Percentiles rank a stretch among this genome's conserved stretches.
Evolutionary conservation across 2,888 invertebrate genomes (phyloP).

Genomic region (Acanthosoma haemorrhoidale): DNA sequence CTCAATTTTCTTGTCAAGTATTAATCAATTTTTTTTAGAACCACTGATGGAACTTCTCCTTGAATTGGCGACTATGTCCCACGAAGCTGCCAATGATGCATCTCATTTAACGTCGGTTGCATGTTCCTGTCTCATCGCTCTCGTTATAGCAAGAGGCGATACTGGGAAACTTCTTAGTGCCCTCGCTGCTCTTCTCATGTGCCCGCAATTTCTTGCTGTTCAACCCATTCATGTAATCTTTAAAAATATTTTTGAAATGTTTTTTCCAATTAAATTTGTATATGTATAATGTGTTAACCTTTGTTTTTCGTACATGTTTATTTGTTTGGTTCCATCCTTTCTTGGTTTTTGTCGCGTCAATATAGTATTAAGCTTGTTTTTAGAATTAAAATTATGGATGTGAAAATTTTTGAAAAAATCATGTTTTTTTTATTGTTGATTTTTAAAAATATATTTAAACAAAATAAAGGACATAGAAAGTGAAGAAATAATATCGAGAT

Average conservation of each 20-base stretch:
- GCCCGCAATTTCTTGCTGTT: slow-evolving; percentile 65
- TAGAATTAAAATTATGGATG: too few relatives aligned
- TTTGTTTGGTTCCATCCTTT: slow-evolving; percentile 1
- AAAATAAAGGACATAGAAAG: too few relatives aligned
- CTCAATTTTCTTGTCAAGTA: too few relatives aligned
- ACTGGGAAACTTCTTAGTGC: slow-evolving; percentile 85
- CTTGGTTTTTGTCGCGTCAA: background rate
- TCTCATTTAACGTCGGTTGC: slow-evolving; percentile 77
- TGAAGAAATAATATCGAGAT: too few relatives aligned
- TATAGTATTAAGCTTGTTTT: background rate
- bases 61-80: slow-evolving; percentile 67
- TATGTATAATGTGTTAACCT: background rate
- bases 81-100: slow-evolving; percentile 52
- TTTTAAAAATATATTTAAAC: too few relatives aligned
- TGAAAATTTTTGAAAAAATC: too few relatives aligned
- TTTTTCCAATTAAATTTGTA: too few relatives aligned
- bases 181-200: slow-evolving; percentile 81
- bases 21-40: slow-evolving; percentile 50
- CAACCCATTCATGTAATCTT: slow-evolving; percentile 69
- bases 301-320: slow-evolving; percentile 22
- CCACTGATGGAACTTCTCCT: slow-evolving; percentile 77
- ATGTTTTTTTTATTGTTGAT: too few relatives aligned
- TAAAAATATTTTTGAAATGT: slow-evolving; percentile 5
- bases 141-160: slow-evolving; percentile 89
- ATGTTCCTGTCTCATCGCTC: slow-evolving; percentile 83